Evolutionary conservation across 2,113 vertebrate species (phyloP), one percentile per base, ranked within the genome.

Genomic region (Hippolais icterina): DNA sequence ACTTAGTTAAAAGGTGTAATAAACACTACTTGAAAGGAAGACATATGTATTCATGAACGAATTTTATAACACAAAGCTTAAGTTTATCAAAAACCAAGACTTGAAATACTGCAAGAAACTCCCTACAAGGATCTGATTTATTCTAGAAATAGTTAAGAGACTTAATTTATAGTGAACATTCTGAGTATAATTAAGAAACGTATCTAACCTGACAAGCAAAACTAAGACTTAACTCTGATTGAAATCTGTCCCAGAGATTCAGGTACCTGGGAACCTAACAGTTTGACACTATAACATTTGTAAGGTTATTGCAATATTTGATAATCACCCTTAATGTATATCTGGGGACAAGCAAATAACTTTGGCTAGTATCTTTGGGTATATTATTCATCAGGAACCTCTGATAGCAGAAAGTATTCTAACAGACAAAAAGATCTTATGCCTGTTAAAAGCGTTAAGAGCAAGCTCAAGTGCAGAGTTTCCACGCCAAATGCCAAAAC

Each of bases 401-500:
- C 61, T 44, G 87, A 95, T 70, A 93, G 78, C 78, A 74, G 39
- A 10, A 83, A 89, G 49, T 59, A 80, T 63, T 90, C 29, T 49
- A 95, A 59, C 83, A 96, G 91, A 82, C 53, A 49, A 53, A 76
- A 87, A 78, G n/a, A 2, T 8, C 41, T 41, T n/a, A 33, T 3
- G 82, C 63, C 91, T 96, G 93, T 57, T 94, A 95, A 95, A 93
- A 81, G 75, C 20, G 1, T 96, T 92, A 93, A 66, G 72, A 83
- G 47, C 77, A 66, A 64, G 52, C 83, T 89, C 54, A 56, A 94
- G 69, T 66, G 56, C 75, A 88, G 59, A 96, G 44, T 96, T 96
- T 96, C 95, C 94, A 90, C 2, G 88, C 17, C 60, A 80, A 80
- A 80, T 90, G 94, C 94, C 96, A 96, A 79, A 88, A 91, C 82